These are phyloP conservation scores for Oryzias javanicus DNA, from an alignment of 2,113 vertebrate genomes.

Conservation along the genomic window DNA sequence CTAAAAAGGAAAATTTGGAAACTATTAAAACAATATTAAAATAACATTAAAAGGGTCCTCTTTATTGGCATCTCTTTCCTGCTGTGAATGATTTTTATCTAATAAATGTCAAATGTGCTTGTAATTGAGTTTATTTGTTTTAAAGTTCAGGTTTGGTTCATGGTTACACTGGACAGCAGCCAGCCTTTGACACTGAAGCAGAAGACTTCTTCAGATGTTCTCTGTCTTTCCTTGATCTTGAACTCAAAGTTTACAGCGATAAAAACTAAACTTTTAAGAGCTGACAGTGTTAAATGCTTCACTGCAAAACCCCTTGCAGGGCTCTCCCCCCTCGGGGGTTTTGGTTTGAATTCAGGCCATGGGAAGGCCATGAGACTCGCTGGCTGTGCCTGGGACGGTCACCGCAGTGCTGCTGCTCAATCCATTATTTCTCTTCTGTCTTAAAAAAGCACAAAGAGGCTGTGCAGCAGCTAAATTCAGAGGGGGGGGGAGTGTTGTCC, in stretches of 20 bases:
- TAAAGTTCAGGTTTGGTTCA: slow-evolving; percentile 9
- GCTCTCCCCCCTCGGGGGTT: slow-evolving; percentile 43
- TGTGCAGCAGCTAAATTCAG: slow-evolving; percentile 10
- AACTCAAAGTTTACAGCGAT: neutral
- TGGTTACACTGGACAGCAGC: slow-evolving; percentile 22
- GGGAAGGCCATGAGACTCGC: slow-evolving; percentile 54
- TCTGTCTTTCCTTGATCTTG: no score
- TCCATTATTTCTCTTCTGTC: slow-evolving; percentile 38
- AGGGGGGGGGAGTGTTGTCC: no score
- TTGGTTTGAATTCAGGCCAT: slow-evolving; percentile 46
- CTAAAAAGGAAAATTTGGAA: no score
- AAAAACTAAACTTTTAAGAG: neutral
- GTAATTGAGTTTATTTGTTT: slow-evolving; percentile 24
- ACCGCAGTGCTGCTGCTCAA: slow-evolving; percentile 40
- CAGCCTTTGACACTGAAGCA: neutral
- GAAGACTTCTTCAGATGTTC: no score
- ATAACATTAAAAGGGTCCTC: no score
- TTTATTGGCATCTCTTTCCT: no score
- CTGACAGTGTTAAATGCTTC: neutral
- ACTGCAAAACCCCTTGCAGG: slow-evolving; percentile 12
- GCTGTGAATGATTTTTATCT: no score
- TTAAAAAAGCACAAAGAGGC: neutral
- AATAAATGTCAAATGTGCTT: neutral
- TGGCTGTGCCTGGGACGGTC: slow-evolving; percentile 42
- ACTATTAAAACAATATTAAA: no score